Base-by-base conservation (phyloP, 64 coral and sea anemone genomes). In the Porites australiensis region DNA sequence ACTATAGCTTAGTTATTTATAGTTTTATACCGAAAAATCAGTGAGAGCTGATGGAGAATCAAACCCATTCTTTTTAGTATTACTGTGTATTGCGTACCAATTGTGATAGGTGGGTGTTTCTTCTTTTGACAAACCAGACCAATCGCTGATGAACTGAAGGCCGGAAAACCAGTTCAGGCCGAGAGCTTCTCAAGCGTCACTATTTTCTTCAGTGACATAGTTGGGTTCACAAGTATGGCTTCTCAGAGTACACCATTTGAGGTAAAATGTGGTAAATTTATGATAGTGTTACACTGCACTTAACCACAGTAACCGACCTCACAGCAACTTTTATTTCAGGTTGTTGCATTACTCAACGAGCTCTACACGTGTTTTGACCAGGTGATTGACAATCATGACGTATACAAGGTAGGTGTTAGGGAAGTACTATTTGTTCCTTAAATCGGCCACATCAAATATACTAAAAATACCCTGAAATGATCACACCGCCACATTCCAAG, bases 361-460 rank as follows among this genome's bases (percentile, higher is more conserved):
- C 91, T 93, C 7, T 93, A 93, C 91, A 93, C 91, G 22, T 79
- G 72, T 14, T 93, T 93, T 62, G 91, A 93, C 23, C 46, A 93
- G 21, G 91, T 93, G 60, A 79, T 93, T 2, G 91, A 93, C 58
- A 74, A 77, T 9, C 82, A 93, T 49, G 91, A 93, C 75, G 91
- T 93, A 20, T 93, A 93, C 51, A 93, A 93, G 91, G 91, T 93
- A 14, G 54, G 7, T 1, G 12, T 12, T 57, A 12, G 54, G 7
- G 54, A 9, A 9, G 12, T 57, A 12, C 54, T 57, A 9, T 57
- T 57, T 73, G 70, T 27, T 16, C 9, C 44, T 79, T 50, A 86
- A 37, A 21, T 60, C 27, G 27, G 27, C 27, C 27, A 37, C 27
- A 37, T 37, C 27, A 37, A 37, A 37, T 37, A 37, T 37, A 37